Evolutionary conservation across 2,113 vertebrate genomes (phyloP).

Genomic region (Copsychus sechellarum): DNA sequence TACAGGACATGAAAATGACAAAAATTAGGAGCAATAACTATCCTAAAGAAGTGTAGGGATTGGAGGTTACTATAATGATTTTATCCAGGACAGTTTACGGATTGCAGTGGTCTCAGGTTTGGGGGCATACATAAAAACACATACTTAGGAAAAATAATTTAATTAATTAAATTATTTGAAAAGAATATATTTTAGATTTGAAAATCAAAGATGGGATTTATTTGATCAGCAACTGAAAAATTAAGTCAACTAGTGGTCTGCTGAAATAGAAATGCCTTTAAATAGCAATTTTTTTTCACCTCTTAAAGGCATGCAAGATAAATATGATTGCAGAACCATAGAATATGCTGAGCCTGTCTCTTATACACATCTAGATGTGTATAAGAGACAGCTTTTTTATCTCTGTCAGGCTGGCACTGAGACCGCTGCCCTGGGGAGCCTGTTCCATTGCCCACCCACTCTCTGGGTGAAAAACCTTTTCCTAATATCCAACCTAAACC

Average conservation of each 20-base stretch:
- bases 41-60: background rate
- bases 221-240: background rate
- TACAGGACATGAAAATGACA: background rate
- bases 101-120: background rate
- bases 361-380: too few species aligned
- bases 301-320: background rate
- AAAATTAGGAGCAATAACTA: background rate
- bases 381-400: too few species aligned
- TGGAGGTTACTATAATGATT: background rate
- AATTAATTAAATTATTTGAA: background rate
- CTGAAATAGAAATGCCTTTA: background rate
- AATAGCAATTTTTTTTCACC: background rate
- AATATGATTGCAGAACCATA: background rate
- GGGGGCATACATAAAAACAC: background rate
- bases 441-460: fast-evolving
- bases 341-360: background rate
- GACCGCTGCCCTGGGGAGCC: background rate
- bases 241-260: background rate
- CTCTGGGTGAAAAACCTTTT: background rate
- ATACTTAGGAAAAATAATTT: background rate
- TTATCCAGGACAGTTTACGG: background rate
- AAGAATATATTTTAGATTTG: background rate
- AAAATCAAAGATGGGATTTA: background rate
- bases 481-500: background rate
- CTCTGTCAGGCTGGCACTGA: background rate